phyloP scores from a whole-genome alignment of 2,888 invertebrate species.

The Pollenia amentaria region DNA sequence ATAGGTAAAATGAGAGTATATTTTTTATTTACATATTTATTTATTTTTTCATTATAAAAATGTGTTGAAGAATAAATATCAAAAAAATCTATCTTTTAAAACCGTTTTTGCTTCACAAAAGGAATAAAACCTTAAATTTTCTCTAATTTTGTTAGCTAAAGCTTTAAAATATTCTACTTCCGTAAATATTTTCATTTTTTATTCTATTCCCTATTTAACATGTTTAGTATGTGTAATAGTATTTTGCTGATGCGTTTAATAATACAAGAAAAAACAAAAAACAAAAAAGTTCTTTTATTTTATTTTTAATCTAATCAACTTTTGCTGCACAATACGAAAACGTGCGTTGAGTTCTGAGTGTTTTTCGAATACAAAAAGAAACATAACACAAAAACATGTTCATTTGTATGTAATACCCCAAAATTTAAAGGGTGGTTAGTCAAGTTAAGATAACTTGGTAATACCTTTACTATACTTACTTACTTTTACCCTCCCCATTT shows the following conservation, averaged over 20 bases:
- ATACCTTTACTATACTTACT: slow-evolving; percentile 44
- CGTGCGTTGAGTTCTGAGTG: slow-evolving; percentile 66
- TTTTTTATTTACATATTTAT: no score
- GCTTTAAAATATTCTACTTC: slow-evolving; percentile 47
- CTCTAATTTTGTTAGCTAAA: background rate
- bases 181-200: slow-evolving; percentile 6
- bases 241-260: slow-evolving; percentile 64
- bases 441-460: slow-evolving; percentile 50
- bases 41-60: no score
- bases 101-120: no score
- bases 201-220: slow-evolving; percentile 31
- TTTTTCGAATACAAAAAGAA: slow-evolving; percentile 31
- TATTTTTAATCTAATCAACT: slow-evolving; percentile 69
- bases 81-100: no score
- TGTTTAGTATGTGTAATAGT: slow-evolving; percentile 39
- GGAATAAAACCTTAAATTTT: background rate
- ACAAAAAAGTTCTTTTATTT: slow-evolving; percentile 33
- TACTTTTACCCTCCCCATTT: slow-evolving; percentile 45
- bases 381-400: slow-evolving; percentile 14
- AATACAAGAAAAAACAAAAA: slow-evolving; percentile 49
- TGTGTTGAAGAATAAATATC: no score
- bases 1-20: no score
- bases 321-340: slow-evolving; percentile 64
- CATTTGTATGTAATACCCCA: slow-evolving; percentile 43
- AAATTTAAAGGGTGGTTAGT: slow-evolving; percentile 60